Conservation (phyloP, 35 echinoderm and acorn worm species). For the Lytechinus pictus region DNA sequence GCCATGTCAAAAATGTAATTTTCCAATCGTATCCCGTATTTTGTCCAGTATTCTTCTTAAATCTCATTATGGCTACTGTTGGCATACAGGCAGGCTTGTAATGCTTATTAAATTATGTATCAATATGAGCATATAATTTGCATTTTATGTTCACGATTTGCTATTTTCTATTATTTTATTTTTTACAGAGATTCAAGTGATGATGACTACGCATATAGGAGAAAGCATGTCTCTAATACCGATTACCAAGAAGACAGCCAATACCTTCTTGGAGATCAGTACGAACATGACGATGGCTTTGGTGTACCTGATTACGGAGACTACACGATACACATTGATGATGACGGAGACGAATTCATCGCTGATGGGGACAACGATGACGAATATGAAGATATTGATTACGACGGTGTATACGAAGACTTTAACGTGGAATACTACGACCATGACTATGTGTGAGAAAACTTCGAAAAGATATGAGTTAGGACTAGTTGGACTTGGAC, state of each 20-base stretch:
- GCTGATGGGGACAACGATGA: constrained; percentile 5
- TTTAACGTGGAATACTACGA: not conserved
- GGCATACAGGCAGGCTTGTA: too few species aligned
- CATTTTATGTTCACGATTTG: too few species aligned
- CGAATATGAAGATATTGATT: not conserved
- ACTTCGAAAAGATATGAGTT: too few species aligned
- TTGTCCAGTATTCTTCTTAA: not conserved
- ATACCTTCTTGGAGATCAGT: not conserved
- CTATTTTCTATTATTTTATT: not conserved
- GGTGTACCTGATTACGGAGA: not conserved
- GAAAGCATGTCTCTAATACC: constrained; percentile 9
- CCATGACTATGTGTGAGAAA: not conserved
- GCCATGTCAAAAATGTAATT: not conserved
- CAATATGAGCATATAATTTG: too few species aligned
- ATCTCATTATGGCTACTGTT: too few species aligned
- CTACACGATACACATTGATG: not conserved
- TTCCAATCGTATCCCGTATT: not conserved
- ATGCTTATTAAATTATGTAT: too few species aligned
- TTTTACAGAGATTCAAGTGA: constrained; percentile 46
- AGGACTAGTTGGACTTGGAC: too few species aligned
- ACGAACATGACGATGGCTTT: not conserved
- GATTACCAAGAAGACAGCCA: not conserved
- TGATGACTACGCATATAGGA: constrained; percentile 9
- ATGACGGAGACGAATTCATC: not conserved
- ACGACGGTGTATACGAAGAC: not conserved